Evolutionary conservation across 1,140 invertebrate species (phyloP).

Genomic region (Ylistrum balloti): DNA sequence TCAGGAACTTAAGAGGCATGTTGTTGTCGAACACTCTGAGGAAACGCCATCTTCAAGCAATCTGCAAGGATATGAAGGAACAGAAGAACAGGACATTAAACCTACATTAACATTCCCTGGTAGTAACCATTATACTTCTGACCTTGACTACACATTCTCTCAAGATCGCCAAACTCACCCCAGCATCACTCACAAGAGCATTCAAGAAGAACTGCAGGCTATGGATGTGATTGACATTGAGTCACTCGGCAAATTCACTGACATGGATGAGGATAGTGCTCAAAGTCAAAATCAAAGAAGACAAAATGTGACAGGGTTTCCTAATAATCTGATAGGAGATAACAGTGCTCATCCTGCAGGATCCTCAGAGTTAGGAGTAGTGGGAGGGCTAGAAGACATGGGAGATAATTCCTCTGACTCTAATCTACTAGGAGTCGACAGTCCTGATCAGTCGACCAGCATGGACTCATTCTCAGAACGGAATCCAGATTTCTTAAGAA

Average conservation of each 20-base stretch:
- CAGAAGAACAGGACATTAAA: neutral
- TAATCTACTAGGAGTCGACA: neutral
- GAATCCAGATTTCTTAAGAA: neutral
- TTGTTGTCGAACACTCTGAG: neutral
- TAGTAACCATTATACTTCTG: neutral
- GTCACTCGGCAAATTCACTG: neutral
- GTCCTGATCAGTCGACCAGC: neutral
- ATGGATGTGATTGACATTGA: slow-evolving; percentile 32
- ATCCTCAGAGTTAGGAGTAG: neutral
- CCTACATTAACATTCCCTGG: neutral
- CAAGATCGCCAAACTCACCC: neutral
- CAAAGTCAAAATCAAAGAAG: slow-evolving; percentile 12
- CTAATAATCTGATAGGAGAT: neutral
- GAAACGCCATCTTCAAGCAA: slow-evolving; percentile 1
- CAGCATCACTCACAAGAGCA: neutral
- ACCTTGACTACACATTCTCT: neutral
- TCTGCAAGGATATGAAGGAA: neutral
- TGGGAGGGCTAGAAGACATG: neutral
- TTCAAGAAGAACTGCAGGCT: neutral
- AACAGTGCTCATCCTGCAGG: neutral
- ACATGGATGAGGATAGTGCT: slow-evolving; percentile 21
- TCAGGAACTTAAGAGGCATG: slow-evolving; percentile 4
- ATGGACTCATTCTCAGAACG: neutral
- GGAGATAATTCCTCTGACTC: neutral
- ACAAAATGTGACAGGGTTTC: neutral